Evolutionary conservation across 2,888 invertebrate species (phyloP).

Genomic region (Hirtodrosophila duncani): DNA sequence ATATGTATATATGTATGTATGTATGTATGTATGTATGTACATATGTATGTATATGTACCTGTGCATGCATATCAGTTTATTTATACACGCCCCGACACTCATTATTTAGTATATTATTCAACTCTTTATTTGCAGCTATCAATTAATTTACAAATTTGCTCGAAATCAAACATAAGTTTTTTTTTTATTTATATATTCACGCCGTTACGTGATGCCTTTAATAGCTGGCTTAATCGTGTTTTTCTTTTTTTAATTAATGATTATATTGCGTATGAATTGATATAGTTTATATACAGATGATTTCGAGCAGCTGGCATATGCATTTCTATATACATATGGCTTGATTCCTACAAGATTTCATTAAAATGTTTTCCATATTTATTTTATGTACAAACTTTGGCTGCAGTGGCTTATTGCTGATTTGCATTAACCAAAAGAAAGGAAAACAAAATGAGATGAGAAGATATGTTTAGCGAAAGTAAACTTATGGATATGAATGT

Average conservation of each 20-base stretch:
- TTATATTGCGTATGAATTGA: too few relatives aligned
- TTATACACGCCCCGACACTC: slow-evolving; percentile 19
- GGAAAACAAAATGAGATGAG: neutral
- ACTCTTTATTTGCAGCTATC: slow-evolving; percentile 26
- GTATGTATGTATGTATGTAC: neutral
- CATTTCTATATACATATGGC: too few relatives aligned
- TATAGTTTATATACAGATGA: too few relatives aligned
- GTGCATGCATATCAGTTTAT: too few relatives aligned
- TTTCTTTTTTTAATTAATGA: slow-evolving; percentile 16
- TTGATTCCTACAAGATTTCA: slow-evolving; percentile 1
- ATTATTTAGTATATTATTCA: slow-evolving; percentile 24
- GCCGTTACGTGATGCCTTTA: slow-evolving; percentile 47
- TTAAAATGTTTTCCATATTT: slow-evolving; percentile 5
- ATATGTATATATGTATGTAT: slow-evolving; percentile 13
- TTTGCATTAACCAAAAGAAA: neutral
- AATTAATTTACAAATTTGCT: slow-evolving; percentile 58
- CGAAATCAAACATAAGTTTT: slow-evolving; percentile 38
- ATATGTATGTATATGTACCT: slow-evolving; percentile 6
- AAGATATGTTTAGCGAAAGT: too few relatives aligned
- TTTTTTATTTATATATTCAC: slow-evolving; percentile 64
- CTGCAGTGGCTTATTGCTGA: slow-evolving; percentile 3
- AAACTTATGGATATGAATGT: too few relatives aligned
- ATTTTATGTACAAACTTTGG: slow-evolving; percentile 44
- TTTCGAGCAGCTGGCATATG: too few relatives aligned
- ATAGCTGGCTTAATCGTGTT: slow-evolving; percentile 32